phyloP scores from a whole-genome alignment of 2,797 vertebrate species.

The Catharus ustulatus region DNA sequence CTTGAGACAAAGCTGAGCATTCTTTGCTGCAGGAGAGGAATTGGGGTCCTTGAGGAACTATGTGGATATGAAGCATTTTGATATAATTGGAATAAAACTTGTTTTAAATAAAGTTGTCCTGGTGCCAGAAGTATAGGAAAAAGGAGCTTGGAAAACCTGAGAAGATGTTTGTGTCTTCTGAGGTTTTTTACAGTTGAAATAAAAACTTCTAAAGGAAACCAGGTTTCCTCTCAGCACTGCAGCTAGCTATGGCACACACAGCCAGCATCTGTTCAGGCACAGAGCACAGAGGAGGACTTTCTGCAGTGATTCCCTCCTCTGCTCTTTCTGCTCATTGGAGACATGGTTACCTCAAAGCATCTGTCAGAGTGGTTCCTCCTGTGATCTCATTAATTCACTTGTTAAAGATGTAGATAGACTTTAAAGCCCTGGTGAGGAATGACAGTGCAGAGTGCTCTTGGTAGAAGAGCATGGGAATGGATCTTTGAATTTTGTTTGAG shows the following conservation, averaged over 20 bases:
- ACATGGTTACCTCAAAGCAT: neutral
- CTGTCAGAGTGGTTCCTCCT: neutral
- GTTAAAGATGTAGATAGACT: neutral
- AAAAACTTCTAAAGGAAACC: neutral
- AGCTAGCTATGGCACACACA: rapidly evolving
- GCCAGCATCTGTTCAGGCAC: neutral
- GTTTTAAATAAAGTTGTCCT: neutral
- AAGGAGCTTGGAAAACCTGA: neutral
- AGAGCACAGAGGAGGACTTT: neutral
- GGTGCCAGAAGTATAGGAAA: neutral
- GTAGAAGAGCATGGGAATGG: neutral
- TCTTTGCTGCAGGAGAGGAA: neutral
- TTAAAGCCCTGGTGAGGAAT: neutral
- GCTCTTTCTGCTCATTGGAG: neutral
- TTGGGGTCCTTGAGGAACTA: neutral
- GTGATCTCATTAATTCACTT: neutral
- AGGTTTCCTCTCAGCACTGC: neutral
- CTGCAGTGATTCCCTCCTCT: neutral
- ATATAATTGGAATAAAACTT: neutral
- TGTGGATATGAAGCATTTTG: neutral
- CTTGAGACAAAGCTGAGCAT: neutral
- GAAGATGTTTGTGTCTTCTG: neutral
- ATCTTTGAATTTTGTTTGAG: neutral
- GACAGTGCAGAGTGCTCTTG: neutral
- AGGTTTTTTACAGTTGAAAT: neutral